Evolutionary conservation across 35 echinoderm and acorn worm genomes (phyloP).

Genomic region (Chiridota heheva): DNA sequence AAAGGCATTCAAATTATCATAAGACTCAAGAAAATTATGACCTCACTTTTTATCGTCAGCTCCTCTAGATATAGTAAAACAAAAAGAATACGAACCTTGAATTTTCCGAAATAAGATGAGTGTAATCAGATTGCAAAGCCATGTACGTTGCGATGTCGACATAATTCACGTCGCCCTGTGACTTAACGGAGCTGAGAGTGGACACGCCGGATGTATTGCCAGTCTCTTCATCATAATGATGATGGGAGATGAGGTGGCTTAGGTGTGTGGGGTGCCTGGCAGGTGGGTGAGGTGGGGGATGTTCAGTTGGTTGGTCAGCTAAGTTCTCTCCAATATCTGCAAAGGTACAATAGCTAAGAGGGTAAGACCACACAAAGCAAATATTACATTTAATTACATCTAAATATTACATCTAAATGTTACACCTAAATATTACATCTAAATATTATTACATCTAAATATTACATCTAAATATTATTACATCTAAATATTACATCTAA

Average conservation of each 20-base stretch:
- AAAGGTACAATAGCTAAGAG: neutral
- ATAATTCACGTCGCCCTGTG: constrained; percentile 53
- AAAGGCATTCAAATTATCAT: too few relatives aligned
- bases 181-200: constrained; percentile 82
- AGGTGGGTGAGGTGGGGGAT: constrained; percentile 19
- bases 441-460: neutral
- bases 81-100: too few relatives aligned
- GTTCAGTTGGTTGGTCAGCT: constrained; percentile 16
- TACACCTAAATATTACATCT: neutral
- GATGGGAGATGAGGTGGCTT: neutral
- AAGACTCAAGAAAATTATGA: too few relatives aligned
- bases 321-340: constrained; percentile 77
- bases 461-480: neutral
- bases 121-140: constrained; percentile 62
- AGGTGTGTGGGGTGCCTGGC: constrained; percentile 1
- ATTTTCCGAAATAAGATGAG: constrained; percentile 68
- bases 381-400: neutral
- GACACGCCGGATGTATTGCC: constrained; percentile 92
- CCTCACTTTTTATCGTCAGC: too few relatives aligned
- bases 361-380: neutral
- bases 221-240: constrained; percentile 65
- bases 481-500: neutral
- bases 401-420: neutral
- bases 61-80: too few relatives aligned
- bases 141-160: constrained; percentile 35